Evolutionary conservation across 2,888 invertebrate genomes (phyloP), one percentile per base, ranked within the genome.

Genomic region (Dasysyrphus albostriatus): DNA sequence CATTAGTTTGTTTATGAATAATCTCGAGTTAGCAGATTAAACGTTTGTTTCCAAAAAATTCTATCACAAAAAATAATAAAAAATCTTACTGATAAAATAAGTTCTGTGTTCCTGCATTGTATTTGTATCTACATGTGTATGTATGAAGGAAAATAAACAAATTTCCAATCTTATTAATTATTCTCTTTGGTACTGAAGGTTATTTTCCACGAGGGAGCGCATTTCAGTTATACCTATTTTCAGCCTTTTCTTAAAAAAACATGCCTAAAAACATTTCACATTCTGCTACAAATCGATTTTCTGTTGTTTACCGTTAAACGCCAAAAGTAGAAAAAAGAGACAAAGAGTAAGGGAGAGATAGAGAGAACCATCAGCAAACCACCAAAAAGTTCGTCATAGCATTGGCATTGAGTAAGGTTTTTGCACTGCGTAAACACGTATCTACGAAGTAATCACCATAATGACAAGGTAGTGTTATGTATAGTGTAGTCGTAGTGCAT

Each of bases 351-450:
- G 42, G 44, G 24, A 12, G 2, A 1, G 10, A 49, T 0, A 0
- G 12, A 51, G 5, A n/a, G n/a, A n/a, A n/a, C n/a, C n/a, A n/a
- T 0, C 8, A 47, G 19, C n/a, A 7, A 19, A 32, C 32, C 5
- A 32, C 6, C 32, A 5, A 32, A 12, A 63, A 29, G 42, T 44
- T 63, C 24, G 32, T 44, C 47, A 49, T 73, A 47, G 59, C 72
- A 73, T 59, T 72, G 72, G 58, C 72, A 72, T 73, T 73, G 72
- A 59, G 34, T n/a, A 37, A 73, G 59, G 72, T 59, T 47, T 34
- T 73, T 73, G 72, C 72, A 73, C 59, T 47, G 58, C 14, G 34
- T 59, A 56, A n/a, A n/a, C 34, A 32, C 19, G 58, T 73, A 59
- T 59, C 59, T 73, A 59, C 58, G 47, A 73, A 58, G 34, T 58